phyloP scores from a whole-genome alignment of 2,888 invertebrate species.

The Oeneis ivallda region DNA sequence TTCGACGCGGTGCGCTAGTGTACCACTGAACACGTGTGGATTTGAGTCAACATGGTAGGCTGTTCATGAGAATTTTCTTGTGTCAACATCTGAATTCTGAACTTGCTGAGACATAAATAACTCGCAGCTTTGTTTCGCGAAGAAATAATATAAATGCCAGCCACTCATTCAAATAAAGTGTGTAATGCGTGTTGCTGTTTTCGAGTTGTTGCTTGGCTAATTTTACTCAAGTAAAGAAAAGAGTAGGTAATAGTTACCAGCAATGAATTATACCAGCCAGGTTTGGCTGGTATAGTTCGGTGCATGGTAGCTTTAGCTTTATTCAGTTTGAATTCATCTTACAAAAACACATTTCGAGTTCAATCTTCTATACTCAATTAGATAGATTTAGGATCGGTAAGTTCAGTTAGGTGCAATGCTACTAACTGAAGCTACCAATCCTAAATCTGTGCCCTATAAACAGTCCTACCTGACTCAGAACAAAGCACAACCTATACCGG shows the following conservation, averaged over 20 bases:
- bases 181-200: conserved; percentile 26
- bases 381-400: too few species aligned
- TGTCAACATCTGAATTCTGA: conserved; percentile 72
- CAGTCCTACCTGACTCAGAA: too few species aligned
- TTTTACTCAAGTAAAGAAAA: background rate
- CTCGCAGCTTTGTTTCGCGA: conserved; percentile 71
- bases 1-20: conserved; percentile 46
- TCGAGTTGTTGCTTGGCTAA: conserved; percentile 28
- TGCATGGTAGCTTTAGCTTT: too few species aligned
- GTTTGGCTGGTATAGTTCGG: too few species aligned
- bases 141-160: conserved; percentile 47
- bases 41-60: conserved; percentile 71
- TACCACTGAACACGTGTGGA: conserved; percentile 68
- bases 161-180: conserved; percentile 29
- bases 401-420: too few species aligned
- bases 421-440: too few species aligned
- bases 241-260: too few species aligned
- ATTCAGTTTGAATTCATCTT: background rate
- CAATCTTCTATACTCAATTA: too few species aligned
- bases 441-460: too few species aligned
- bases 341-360: background rate
- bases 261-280: too few species aligned
- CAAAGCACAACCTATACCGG: too few species aligned
- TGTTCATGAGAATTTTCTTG: conserved; percentile 80
- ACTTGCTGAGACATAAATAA: conserved; percentile 72